Evolutionary conservation across 2,888 invertebrate species (phyloP).

Genomic region (Zygaena filipendulae): DNA sequence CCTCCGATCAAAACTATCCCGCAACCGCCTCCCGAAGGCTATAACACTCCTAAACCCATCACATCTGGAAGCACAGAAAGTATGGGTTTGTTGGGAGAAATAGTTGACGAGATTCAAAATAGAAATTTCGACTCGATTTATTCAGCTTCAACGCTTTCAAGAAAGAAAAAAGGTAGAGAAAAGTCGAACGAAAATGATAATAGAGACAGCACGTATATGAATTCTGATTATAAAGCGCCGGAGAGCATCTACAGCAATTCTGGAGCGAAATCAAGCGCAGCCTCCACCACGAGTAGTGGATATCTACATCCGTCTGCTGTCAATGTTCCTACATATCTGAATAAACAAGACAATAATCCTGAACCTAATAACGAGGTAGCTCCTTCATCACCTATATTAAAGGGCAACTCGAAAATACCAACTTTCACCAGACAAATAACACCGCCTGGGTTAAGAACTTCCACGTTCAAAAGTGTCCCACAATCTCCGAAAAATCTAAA

Average conservation of each 20-base stretch:
- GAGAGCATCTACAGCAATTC: conserved; percentile 74
- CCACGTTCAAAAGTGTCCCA: conserved; percentile 47
- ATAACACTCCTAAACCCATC: conserved; percentile 52
- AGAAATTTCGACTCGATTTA: conserved; percentile 90
- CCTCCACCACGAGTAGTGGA: conserved; percentile 75
- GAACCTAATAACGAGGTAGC: conserved; percentile 30
- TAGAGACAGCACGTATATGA: conserved; percentile 69
- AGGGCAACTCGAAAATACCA: conserved; percentile 58
- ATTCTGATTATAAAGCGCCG: conserved; percentile 69
- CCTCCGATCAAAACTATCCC: conserved; percentile 33
- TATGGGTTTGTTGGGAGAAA: conserved; percentile 85
- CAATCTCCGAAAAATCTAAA: conserved; percentile 43
- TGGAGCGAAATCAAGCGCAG: conserved; percentile 67
- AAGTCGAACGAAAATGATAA: conserved; percentile 30
- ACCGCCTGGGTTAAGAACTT: conserved; percentile 59
- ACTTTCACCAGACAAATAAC: conserved; percentile 55
- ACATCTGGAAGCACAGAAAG: conserved; percentile 72
- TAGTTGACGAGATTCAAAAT: conserved; percentile 88
- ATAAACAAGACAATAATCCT: conserved; percentile 25
- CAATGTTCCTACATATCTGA: conserved; percentile 68
- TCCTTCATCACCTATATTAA: conserved; percentile 46
- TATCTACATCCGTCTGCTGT: conserved; percentile 79
- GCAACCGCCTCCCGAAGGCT: conserved; percentile 57
- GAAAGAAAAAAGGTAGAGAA: conserved; percentile 67
- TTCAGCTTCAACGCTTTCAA: conserved; percentile 77